Conservation (phyloP, 2,888 invertebrate genomes). For the Anodontia alba region DNA sequence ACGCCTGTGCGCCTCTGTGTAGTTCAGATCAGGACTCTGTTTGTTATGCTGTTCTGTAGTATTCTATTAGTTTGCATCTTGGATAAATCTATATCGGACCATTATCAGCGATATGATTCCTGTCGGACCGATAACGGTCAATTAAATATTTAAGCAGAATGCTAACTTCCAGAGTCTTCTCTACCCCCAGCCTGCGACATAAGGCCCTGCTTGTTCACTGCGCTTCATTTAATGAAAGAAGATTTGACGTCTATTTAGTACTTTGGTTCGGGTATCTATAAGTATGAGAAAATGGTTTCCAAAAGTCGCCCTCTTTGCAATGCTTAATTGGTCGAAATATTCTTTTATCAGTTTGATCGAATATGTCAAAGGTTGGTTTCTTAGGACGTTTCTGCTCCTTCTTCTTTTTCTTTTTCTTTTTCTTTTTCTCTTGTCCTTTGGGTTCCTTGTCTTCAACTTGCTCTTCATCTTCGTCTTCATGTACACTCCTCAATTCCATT, state of each 20-base stretch:
- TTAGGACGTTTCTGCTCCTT: neutral
- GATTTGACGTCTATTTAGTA: neutral
- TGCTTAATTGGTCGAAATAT: neutral
- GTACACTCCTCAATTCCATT: neutral
- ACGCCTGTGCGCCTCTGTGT: no score
- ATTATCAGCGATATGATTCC: no score
- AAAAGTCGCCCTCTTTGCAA: neutral
- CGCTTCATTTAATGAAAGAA: no score
- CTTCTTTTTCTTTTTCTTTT: neutral
- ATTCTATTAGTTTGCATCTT: no score
- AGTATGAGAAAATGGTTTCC: neutral
- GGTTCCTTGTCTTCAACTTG: neutral
- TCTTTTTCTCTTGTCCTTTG: neutral
- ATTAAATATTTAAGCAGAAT: no score
- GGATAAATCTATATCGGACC: no score
- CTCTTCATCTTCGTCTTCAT: neutral
- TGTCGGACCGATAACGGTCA: no score
- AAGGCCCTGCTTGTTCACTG: no score
- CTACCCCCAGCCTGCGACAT: no score
- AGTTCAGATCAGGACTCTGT: no score
- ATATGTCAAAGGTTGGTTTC: neutral
- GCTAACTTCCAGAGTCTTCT: no score
- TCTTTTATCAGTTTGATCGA: neutral
- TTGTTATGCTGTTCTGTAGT: no score
- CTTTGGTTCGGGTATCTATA: neutral